phyloP scores from a whole-genome alignment of 2,888 invertebrate genomes.

The Netelia virgata region DNA sequence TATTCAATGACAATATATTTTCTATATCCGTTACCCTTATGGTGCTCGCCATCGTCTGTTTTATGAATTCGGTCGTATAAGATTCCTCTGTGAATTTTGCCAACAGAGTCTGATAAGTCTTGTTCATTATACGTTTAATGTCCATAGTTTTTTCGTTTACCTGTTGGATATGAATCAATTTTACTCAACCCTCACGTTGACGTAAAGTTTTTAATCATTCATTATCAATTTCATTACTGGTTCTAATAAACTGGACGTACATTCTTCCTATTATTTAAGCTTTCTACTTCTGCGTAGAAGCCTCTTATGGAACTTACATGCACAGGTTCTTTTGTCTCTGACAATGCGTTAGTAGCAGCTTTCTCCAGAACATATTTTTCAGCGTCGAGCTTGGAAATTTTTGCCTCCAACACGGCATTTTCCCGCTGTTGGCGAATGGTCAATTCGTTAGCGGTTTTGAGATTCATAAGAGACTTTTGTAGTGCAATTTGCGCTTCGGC shows the following conservation, averaged over 20 bases:
- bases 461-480: conserved; percentile 65
- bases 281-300: neutral
- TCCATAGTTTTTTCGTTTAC: conserved; percentile 75
- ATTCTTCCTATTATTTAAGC: neutral
- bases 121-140: conserved; percentile 80
- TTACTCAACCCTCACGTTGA: neutral
- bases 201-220: conserved; percentile 7
- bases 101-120: conserved; percentile 75
- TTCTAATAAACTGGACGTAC: neutral
- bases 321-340: conserved; percentile 6
- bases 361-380: conserved; percentile 62
- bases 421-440: conserved; percentile 70
- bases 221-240: conserved; percentile 4
- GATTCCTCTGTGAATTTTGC: conserved; percentile 76
- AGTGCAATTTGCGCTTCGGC: conserved; percentile 66
- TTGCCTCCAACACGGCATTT: conserved; percentile 70
- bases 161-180: conserved; percentile 48
- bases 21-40: conserved; percentile 73
- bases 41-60: conserved; percentile 74
- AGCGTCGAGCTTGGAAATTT: conserved; percentile 62
- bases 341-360: neutral
- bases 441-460: conserved; percentile 65
- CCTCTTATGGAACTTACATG: conserved; percentile 31
- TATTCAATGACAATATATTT: conserved; percentile 8
- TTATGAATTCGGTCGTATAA: conserved; percentile 76